Evolutionary conservation across 2,797 vertebrate genomes (phyloP).

Genomic region (Acomys russatus): DNA sequence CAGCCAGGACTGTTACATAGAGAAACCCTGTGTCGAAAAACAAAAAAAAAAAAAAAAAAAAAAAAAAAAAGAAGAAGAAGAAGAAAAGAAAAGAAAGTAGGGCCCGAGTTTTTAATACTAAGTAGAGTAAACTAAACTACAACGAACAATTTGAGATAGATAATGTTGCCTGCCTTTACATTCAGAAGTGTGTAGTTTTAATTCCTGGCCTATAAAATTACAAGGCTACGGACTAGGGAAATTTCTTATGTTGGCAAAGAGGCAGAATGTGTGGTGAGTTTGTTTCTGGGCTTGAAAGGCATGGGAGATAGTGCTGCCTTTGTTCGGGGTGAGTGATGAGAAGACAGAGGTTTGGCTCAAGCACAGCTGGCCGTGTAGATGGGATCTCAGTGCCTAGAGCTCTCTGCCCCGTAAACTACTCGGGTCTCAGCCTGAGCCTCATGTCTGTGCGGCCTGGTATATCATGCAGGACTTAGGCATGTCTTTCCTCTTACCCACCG

Average conservation of each 20-base stretch:
- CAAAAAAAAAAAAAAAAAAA: neutral
- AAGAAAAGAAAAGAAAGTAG: no score
- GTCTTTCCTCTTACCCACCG: neutral
- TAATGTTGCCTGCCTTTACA: neutral
- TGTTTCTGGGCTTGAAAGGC: constrained; percentile 16
- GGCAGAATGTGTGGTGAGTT: neutral
- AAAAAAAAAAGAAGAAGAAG: no score
- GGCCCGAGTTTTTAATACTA: no score
- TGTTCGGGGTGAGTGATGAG: constrained; percentile 44
- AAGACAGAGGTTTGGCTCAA: neutral
- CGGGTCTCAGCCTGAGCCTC: neutral
- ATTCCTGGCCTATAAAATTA: constrained; percentile 5
- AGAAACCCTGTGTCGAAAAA: no score
- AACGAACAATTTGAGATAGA: neutral
- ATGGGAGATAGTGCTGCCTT: neutral
- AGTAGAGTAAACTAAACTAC: neutral
- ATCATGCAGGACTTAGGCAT: neutral
- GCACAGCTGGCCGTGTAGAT: neutral
- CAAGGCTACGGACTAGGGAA: neutral
- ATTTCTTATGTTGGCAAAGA: constrained; percentile 17
- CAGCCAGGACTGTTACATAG: no score
- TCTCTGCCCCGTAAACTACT: neutral
- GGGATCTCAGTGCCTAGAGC: neutral
- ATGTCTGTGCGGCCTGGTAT: neutral
- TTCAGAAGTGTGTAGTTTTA: constrained; percentile 32